Evolutionary conservation across 2,113 vertebrate species (phyloP), one percentile per base, ranked within the genome.

Genomic region (Datnioides undecimradiatus): DNA sequence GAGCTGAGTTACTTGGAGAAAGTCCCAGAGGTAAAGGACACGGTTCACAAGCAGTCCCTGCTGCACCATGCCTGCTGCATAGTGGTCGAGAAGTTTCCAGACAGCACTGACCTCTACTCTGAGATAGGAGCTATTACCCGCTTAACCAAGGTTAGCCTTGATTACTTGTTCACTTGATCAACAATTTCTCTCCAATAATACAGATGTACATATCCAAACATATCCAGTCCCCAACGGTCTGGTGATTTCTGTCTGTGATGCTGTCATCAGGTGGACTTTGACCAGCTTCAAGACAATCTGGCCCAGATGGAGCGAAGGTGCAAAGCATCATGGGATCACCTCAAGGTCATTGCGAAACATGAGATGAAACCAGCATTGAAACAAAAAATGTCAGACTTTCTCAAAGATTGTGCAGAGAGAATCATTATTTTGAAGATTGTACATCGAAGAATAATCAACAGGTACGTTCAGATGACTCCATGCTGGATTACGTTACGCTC

Each of bases 1-100:
- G 98, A 99, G 93, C 92, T 99, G 91, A 97, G 95, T 92, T 99
- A 99, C 95, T 96, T 99, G 91, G 97, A 99, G 94, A 99, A 99
- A 92, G 98, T 99, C 93, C 97, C 98, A 34, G 98, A 99, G 93
- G 98, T 99, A 66, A 99, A 99, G 94, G 98, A 99, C 92, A 99
- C 98, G 0, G 97, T 98, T 85, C 98, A 99, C 69, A 99, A 99
- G 89, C 98, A 99, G 93, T 99, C 98, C 0, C 95, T 99, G 73
- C 95, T 99, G 79, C 97, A 99, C 88, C 98, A 99, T 0, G 94
- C 96, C 90, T 99, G 97, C 90, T 94, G 97, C 90, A 97, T 97
- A 63, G 97, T 99, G 83, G 97, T 98, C 8, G 98, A 99, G 89
- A 97, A 98, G 90, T 99, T 99, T 88, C 97, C 98, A 51, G 98